A percentile compares a stretch with the other conserved stretches of the same genome.
Evolutionary conservation across 2,113 vertebrate genomes (phyloP).

Genomic region (Ammodytes marinus): DNA sequence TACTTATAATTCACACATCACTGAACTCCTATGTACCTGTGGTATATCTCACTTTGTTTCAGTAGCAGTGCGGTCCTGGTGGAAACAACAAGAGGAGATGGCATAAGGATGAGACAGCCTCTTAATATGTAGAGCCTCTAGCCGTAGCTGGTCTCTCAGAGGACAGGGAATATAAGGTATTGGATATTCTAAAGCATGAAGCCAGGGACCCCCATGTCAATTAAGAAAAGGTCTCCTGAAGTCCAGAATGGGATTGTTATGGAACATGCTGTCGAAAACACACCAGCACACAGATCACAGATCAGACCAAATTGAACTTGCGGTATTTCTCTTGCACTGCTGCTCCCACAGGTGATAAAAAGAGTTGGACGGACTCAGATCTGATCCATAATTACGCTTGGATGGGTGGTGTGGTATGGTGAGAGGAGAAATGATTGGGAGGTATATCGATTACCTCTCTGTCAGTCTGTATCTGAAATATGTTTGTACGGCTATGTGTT

Average conservation of each 20-base stretch:
- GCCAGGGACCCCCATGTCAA: conserved; percentile 10
- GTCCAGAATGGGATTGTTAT: background rate
- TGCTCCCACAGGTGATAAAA: conserved; percentile 21
- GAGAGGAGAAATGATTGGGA: conserved; percentile 15
- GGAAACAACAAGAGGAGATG: background rate
- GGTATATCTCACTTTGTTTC: conserved; percentile 9
- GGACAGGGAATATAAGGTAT: background rate
- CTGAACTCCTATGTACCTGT: background rate
- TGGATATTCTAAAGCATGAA: background rate
- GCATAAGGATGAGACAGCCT: background rate
- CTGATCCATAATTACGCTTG: conserved; percentile 33
- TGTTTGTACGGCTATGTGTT: conserved; percentile 3
- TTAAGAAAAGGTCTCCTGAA: background rate
- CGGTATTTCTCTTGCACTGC: background rate
- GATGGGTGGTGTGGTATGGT: conserved; percentile 2
- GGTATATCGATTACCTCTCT: conserved; percentile 1
- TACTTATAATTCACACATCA: background rate
- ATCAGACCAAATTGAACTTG: conserved; percentile 12
- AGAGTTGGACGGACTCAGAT: conserved; percentile 36
- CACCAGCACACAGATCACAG: background rate
- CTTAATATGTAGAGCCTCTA: background rate
- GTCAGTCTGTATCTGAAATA: background rate
- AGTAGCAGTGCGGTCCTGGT: background rate
- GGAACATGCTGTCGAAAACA: background rate
- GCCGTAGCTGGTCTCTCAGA: background rate